Percentiles rank a stretch among this genome's conserved stretches.
Conservation (phyloP, 2,797 vertebrate genomes). For the Cynodonichthys magdalenae region DNA sequence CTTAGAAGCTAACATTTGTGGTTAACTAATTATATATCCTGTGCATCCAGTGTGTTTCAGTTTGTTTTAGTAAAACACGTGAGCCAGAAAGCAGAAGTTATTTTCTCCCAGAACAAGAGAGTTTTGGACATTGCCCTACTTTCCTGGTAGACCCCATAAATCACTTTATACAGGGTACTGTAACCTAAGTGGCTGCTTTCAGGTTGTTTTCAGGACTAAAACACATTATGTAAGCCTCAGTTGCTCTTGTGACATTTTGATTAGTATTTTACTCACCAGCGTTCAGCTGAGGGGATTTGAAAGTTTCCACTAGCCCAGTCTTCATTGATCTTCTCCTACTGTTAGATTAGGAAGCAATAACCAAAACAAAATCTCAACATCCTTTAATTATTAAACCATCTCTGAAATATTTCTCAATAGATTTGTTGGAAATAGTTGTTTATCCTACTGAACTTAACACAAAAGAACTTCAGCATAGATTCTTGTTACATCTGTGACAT, state of each 20-base stretch:
- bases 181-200: slow-evolving; percentile 30
- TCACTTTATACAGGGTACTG: slow-evolving; percentile 37
- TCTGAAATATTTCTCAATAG: slow-evolving; percentile 36
- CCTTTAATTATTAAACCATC: slow-evolving; percentile 25
- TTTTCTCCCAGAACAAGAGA: slow-evolving; percentile 2
- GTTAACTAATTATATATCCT: slow-evolving; percentile 5
- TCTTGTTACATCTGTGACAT: slow-evolving; percentile 26
- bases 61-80: slow-evolving; percentile 9
- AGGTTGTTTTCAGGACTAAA: slow-evolving; percentile 54
- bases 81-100: slow-evolving; percentile 8
- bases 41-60: neutral
- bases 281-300: slow-evolving; percentile 52
- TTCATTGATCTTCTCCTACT: slow-evolving; percentile 67
- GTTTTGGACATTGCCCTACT: slow-evolving; percentile 12
- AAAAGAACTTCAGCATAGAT: slow-evolving; percentile 30
- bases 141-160: slow-evolving; percentile 35
- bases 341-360: slow-evolving; percentile 50
- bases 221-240: slow-evolving; percentile 54
- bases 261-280: slow-evolving; percentile 62
- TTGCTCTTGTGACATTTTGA: slow-evolving; percentile 66
- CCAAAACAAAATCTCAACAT: slow-evolving; percentile 39
- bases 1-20: too few relatives aligned
- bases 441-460: slow-evolving; percentile 29
- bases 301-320: slow-evolving; percentile 66
- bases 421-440: slow-evolving; percentile 43